phyloP scores from a whole-genome alignment of 2,888 invertebrate species.

The Sarcophaga carnaria region DNA sequence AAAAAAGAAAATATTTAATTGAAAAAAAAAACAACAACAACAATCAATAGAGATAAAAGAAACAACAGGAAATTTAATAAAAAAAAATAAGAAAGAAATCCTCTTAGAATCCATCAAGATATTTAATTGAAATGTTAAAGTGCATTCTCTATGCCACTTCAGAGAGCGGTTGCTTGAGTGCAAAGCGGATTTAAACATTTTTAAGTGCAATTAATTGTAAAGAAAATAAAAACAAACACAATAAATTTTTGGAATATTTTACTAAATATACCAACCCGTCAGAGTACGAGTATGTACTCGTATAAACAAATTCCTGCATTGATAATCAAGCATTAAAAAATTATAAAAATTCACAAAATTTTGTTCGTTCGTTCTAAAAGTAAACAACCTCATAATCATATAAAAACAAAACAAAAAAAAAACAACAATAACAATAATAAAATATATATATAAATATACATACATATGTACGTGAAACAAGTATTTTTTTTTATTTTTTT shows the following conservation, averaged over 20 bases:
- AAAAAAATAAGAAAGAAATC: slow-evolving; percentile 48
- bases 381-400: slow-evolving; percentile 56
- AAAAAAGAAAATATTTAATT: slow-evolving; percentile 58
- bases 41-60: slow-evolving; percentile 10
- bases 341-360: slow-evolving; percentile 9
- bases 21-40: not conserved
- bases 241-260: not conserved
- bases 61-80: slow-evolving; percentile 54
- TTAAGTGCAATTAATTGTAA: slow-evolving; percentile 21
- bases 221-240: not conserved
- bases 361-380: slow-evolving; percentile 29
- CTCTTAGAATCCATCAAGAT: slow-evolving; percentile 19
- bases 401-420: not conserved
- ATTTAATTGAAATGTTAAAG: slow-evolving; percentile 27
- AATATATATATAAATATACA: not conserved
- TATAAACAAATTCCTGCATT: slow-evolving; percentile 45
- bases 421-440: not conserved
- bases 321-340: slow-evolving; percentile 36
- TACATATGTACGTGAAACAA: no score
- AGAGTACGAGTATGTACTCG: not conserved
- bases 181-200: not conserved
- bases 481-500: not conserved
- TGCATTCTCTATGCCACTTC: no score
- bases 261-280: not conserved
- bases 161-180: not conserved